phyloP scores from a whole-genome alignment of 2,888 invertebrate genomes.

The Phortica okadai region DNA sequence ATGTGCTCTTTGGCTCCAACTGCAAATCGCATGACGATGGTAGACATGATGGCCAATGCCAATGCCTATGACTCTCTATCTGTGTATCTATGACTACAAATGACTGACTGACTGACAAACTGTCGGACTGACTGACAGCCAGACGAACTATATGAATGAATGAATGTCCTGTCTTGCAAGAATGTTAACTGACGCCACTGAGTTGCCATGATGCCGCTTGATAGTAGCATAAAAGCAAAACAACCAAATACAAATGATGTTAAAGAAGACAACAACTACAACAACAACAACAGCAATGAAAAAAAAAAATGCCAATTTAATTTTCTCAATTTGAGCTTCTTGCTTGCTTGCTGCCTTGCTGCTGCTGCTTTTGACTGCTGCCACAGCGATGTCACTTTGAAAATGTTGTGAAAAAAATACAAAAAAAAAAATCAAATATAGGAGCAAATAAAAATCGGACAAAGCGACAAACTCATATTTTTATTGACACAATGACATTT shows the following conservation, averaged over 20 bases:
- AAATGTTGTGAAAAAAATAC: neutral
- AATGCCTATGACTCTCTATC: neutral
- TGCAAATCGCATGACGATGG: conserved; percentile 30
- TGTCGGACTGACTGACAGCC: no score
- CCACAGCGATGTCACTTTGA: neutral
- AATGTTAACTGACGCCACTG: conserved; percentile 35
- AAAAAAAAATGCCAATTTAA: conserved; percentile 25
- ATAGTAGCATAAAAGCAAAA: conserved; percentile 42
- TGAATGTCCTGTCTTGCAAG: neutral
- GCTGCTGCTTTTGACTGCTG: neutral
- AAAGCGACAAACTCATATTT: conserved; percentile 46
- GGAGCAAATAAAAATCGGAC: conserved; percentile 14
- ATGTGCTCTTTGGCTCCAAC: conserved; percentile 45
- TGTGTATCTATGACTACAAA: no score
- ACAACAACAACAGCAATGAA: neutral
- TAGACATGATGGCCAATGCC: neutral
- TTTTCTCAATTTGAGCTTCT: conserved; percentile 6
- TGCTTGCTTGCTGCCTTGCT: neutral
- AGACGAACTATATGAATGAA: no score
- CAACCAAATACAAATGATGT: neutral
- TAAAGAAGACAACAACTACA: neutral
- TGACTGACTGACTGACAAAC: no score
- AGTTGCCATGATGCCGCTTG: conserved; percentile 55
- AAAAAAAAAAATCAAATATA: neutral
- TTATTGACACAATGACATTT: conserved; percentile 47